Conservation (phyloP, 2,797 vertebrate genomes). For the Sandelia bainsii region DNA sequence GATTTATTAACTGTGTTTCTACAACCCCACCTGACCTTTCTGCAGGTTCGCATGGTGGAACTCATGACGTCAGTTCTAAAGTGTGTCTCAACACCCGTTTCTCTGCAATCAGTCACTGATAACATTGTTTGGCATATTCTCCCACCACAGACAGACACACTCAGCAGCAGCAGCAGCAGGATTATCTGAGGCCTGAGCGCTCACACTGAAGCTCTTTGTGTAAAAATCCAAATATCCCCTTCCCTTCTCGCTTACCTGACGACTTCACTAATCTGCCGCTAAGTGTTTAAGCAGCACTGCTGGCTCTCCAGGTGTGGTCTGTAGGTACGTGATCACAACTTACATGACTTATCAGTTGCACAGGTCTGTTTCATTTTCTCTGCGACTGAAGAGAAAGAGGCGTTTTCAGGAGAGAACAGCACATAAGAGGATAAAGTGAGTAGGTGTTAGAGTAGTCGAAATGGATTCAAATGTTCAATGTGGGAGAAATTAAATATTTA, state of each 20-base stretch:
- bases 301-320: constrained; percentile 7
- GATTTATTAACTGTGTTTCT: constrained; percentile 36
- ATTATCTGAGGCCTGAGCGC: constrained; percentile 28
- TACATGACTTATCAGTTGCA: no score
- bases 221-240: constrained; percentile 33
- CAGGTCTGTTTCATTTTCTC: no score
- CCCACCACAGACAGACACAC: constrained; percentile 8
- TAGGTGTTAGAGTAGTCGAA: no score
- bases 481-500: no score
- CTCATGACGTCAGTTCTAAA: neutral
- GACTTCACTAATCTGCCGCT: constrained; percentile 50
- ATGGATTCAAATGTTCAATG: no score
- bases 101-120: constrained; percentile 30
- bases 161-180: constrained; percentile 23
- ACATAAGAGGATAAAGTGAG: no score
- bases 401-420: no score
- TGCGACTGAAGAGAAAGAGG: no score
- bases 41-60: constrained; percentile 6
- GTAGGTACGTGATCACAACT: neutral
- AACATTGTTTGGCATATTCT: neutral
- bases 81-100: neutral
- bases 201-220: constrained; percentile 57
- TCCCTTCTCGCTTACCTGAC: constrained; percentile 41
- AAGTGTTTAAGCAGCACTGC: constrained; percentile 44
- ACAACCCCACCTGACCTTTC: constrained; percentile 30